These are phyloP conservation scores for Eleginops maclovinus DNA, from an alignment of 2,113 vertebrate genomes.

Conservation along the genomic window DNA sequence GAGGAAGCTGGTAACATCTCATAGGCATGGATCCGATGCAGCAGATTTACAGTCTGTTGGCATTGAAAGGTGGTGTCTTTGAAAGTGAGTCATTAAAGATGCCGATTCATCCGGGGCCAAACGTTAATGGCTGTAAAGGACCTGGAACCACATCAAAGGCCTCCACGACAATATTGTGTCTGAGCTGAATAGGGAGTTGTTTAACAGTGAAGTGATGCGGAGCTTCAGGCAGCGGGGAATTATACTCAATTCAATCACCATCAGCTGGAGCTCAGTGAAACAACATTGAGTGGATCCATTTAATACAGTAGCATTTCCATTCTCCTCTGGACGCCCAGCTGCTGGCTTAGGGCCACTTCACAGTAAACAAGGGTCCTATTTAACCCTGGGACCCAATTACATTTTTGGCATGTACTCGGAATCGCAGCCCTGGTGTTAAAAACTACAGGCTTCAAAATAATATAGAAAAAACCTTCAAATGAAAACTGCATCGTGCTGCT, in stretches of 20 bases:
- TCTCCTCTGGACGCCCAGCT: constrained; percentile 22
- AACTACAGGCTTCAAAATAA: not conserved
- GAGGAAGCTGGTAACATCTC: constrained; percentile 5
- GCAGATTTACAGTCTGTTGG: not conserved
- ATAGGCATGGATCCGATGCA: not conserved
- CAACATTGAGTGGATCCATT: constrained; percentile 8
- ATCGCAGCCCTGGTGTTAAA: not conserved
- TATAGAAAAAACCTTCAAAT: too few species aligned
- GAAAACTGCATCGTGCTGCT: too few species aligned
- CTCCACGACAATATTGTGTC: constrained; percentile 5
- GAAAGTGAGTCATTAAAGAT: constrained; percentile 29
- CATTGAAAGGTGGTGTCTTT: constrained; percentile 4
- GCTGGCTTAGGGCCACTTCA: constrained; percentile 35
- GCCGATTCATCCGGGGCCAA: constrained; percentile 27
- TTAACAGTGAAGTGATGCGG: constrained; percentile 32
- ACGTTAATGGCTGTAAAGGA: constrained; percentile 29
- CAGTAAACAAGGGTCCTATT: constrained; percentile 56
- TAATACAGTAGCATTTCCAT: constrained; percentile 28
- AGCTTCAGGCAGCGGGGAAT: constrained; percentile 1
- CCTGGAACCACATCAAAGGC: constrained; percentile 36
- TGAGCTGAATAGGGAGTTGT: constrained; percentile 6
- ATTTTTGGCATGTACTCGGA: constrained; percentile 21
- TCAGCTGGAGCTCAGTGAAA: constrained; percentile 6
- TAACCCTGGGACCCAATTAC: constrained; percentile 60
- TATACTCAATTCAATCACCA: constrained; percentile 6